Base-by-base conservation (phyloP, 92 coral and sea anemone species). In the Palythoa caribaeorum region DNA sequence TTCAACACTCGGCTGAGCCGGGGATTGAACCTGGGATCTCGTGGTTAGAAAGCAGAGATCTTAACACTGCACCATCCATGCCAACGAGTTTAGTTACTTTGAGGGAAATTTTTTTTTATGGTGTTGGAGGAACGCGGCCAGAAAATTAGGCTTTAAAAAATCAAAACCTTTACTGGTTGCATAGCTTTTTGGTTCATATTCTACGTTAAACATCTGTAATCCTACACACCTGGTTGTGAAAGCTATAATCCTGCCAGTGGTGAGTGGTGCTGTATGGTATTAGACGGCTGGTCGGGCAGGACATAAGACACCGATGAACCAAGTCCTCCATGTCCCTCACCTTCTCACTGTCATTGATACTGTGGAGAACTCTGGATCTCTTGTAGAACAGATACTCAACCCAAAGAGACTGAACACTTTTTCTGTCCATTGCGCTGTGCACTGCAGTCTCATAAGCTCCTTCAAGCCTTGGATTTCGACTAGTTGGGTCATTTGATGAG, bases 381-480 rank as follows among this genome's bases (percentile, higher is more conserved):
- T 91, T 93, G 87, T 90, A 95, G 91, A 92, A 92, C 72, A 97
- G 87, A 85, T 94, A 97, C 81, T 97, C 99, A 15, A 90, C 86
- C 99, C 99, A 97, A 48, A 95, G 80, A 0, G 90, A 71, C 80
- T 97, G 95, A 12, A 91, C 89, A 12, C 96, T 93, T 40, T 86
- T 91, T 55, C 93, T 87, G 81, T 90, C 88, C 13, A 94, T 65
- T 20, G 93, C 92, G 74, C 94, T 94, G 88, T 97, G 97, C 1
- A 97, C 95, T 1, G 97, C 99, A 35, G 97, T 95, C 92, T 95
- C 98, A 38, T 94, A 95, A 47, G 90, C 93, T 59, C 92, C 90
- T 57, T 93, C 96, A 17, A 92, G 83, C 20, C 90, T 75, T 53
- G 83, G 72, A 79, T 85, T 79, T 40, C 87, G 90, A 87, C 92